Percentiles rank a stretch among this genome's conserved stretches.
Evolutionary conservation across 2,113 vertebrate genomes (phyloP).

Genomic region (Ceuthmochares aereus): DNA sequence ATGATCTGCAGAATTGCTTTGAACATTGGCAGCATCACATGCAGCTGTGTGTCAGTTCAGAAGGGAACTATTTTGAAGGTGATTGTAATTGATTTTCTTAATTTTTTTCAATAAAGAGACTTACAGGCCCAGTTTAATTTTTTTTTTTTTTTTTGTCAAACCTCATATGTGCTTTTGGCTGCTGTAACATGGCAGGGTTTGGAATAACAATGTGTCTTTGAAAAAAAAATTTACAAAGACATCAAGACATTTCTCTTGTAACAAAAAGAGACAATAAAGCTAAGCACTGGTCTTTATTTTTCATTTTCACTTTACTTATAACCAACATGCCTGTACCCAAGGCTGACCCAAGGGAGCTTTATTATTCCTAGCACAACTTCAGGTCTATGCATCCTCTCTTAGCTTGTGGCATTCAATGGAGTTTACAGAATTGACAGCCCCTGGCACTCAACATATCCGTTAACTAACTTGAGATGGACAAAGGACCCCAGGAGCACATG

Average conservation of each 20-base stretch:
- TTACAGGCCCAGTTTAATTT: no score
- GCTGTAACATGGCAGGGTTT: neutral
- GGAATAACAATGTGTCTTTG: neutral
- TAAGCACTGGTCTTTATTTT: neutral
- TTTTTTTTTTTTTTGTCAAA: no score
- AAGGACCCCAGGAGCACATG: accelerated
- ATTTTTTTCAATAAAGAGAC: no score
- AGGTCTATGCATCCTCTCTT: neutral
- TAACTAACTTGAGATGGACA: accelerated
- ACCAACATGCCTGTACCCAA: neutral
- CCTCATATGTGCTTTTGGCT: neutral
- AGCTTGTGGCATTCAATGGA: accelerated
- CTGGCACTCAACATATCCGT: accelerated
- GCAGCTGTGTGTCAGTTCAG: no score
- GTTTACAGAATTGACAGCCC: accelerated
- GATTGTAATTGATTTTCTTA: no score
- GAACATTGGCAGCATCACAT: no score
- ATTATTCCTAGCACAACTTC: neutral
- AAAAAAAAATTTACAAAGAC: neutral
- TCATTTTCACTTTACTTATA: neutral
- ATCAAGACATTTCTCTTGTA: neutral
- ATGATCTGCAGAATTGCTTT: no score
- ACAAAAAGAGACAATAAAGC: neutral
- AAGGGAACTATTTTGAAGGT: no score
- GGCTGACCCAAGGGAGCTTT: neutral